phyloP scores from a whole-genome alignment of 2,113 vertebrate species.

The Penelope pileata region DNA sequence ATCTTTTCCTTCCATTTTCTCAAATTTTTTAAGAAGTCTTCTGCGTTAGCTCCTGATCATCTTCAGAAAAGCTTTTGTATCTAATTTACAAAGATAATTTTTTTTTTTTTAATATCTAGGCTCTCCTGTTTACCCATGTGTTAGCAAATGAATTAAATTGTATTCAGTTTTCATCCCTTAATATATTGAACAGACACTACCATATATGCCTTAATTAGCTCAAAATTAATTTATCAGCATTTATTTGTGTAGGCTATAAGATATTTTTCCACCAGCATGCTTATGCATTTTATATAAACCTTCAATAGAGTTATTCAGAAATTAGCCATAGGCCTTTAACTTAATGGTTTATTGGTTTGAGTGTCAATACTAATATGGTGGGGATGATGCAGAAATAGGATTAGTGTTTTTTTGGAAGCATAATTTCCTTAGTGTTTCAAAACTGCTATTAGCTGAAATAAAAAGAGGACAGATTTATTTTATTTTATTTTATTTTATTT shows the following conservation, averaged over 20 bases:
- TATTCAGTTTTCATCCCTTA: not conserved
- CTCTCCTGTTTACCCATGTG: not conserved
- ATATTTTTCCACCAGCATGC: not conserved
- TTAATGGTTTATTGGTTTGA: not conserved
- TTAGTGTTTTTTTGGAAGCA: not conserved
- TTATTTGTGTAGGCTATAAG: not conserved
- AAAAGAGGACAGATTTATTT: not conserved
- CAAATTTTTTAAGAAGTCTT: not conserved
- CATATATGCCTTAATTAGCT: not conserved
- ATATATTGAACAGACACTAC: not conserved
- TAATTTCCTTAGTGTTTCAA: not conserved
- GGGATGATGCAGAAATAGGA: not conserved
- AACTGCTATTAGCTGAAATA: not conserved
- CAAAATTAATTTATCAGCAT: not conserved
- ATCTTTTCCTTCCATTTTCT: not conserved
- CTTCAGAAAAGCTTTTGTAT: not conserved
- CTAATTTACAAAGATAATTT: not conserved
- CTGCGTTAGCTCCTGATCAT: not conserved
- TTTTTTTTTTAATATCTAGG: not conserved
- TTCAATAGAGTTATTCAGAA: not conserved
- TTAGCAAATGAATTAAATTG: not conserved
- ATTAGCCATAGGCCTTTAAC: not conserved
- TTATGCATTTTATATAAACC: not conserved
- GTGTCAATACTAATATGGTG: not conserved
- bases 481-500: not conserved